A percentile compares a stretch with the other conserved stretches of the same genome.
phyloP scores from a whole-genome alignment of 2,797 vertebrate genomes.

The Premnoplex brunnescens region DNA sequence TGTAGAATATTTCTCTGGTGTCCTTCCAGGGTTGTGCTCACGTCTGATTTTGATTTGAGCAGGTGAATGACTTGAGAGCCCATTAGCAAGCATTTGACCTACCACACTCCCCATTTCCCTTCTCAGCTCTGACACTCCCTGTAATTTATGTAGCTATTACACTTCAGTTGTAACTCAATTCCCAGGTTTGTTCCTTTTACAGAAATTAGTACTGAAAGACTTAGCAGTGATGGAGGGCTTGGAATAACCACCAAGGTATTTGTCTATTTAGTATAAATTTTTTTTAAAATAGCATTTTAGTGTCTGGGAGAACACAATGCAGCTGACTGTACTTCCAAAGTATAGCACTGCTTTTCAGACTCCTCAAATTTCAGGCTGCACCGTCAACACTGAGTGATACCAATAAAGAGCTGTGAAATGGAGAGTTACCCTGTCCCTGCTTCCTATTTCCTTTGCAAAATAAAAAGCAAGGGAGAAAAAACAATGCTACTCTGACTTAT shows the following conservation, averaged over 20 bases:
- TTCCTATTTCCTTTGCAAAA: not conserved
- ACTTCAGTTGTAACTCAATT: constrained; percentile 54
- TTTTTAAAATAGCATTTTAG: constrained; percentile 2
- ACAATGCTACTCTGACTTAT: constrained; percentile 41
- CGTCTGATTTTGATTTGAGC: not conserved
- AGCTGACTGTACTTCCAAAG: not conserved
- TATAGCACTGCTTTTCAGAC: not conserved
- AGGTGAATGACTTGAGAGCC: constrained; percentile 15
- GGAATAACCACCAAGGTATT: not conserved
- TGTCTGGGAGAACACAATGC: not conserved
- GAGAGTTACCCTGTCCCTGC: not conserved
- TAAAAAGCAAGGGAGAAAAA: constrained; percentile 25
- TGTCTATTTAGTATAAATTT: constrained; percentile 40
- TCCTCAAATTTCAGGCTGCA: constrained; percentile 6
- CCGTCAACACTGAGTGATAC: not conserved
- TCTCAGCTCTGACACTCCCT: not conserved
- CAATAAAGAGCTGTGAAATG: constrained; percentile 31
- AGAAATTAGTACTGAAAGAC: constrained; percentile 50
- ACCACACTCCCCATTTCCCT: constrained; percentile 4
- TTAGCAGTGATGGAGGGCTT: not conserved
- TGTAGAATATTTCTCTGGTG: not conserved
- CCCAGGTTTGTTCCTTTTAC: not conserved
- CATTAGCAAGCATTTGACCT: constrained; percentile 27
- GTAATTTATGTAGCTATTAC: constrained; percentile 48
- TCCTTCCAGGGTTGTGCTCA: not conserved